These are phyloP conservation scores for Acanthisitta chloris DNA, from an alignment of 2,113 vertebrate genomes.

Conservation along the genomic window DNA sequence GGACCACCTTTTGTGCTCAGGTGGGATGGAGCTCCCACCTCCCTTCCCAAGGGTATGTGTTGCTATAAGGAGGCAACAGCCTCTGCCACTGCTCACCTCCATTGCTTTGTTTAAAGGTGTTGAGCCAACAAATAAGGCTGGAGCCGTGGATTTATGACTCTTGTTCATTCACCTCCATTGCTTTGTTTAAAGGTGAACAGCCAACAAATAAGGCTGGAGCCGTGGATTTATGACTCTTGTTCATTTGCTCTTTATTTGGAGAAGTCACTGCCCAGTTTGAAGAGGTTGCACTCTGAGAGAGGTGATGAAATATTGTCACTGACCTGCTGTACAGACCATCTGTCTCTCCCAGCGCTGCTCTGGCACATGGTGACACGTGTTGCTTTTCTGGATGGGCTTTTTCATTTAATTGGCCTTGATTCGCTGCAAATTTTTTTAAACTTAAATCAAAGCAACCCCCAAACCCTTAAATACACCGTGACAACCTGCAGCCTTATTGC, in stretches of 20 bases:
- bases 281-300: not conserved
- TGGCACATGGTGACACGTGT: not conserved
- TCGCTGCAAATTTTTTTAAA: not conserved
- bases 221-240: not conserved
- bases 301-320: constrained; percentile 41
- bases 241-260: constrained; percentile 18
- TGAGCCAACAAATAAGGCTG: not conserved
- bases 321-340: constrained; percentile 36
- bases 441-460: not conserved
- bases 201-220: not conserved
- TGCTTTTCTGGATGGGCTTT: not conserved
- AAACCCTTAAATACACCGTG: not conserved
- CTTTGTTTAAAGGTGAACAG: not conserved
- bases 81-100: not conserved
- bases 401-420: not conserved
- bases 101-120: not conserved
- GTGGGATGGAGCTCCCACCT: not conserved
- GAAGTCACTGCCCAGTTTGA: constrained; percentile 6
- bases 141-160: not conserved
- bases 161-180: not conserved
- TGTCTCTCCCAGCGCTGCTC: constrained; percentile 16
- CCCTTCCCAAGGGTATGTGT: not conserved
- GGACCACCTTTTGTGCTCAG: not conserved
- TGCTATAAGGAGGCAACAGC: not conserved
- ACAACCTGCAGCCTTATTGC: not conserved